Evolutionary conservation across 2,888 invertebrate species (phyloP).

Genomic region (Perithous albicinctus): DNA sequence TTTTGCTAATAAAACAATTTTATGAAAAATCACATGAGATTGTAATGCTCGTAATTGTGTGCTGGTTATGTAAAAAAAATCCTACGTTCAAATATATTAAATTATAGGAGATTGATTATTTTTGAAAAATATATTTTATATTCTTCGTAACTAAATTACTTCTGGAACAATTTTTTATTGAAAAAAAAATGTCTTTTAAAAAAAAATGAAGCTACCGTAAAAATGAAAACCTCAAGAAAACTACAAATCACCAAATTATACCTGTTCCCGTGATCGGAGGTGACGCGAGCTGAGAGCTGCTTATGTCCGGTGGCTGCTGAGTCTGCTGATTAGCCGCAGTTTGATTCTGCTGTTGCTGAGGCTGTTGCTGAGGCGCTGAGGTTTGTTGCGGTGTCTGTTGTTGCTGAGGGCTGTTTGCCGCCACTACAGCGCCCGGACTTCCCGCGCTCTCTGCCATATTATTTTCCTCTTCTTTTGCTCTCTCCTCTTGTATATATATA

Average conservation of each 20-base stretch:
- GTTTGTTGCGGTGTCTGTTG: slow-evolving; percentile 75
- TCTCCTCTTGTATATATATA: slow-evolving; percentile 28
- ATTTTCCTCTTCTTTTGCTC: slow-evolving; percentile 66
- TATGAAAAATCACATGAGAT: no score
- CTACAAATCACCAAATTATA: slow-evolving; percentile 70
- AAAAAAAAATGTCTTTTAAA: no score
- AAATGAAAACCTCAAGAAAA: background rate
- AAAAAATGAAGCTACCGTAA: background rate
- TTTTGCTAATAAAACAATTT: no score
- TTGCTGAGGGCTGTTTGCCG: slow-evolving; percentile 80
- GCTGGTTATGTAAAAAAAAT: no score
- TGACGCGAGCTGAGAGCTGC: slow-evolving; percentile 83
- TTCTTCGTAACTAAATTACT: no score
- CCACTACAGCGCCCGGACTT: slow-evolving; percentile 78
- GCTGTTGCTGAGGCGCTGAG: slow-evolving; percentile 72
- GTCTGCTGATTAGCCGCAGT: slow-evolving; percentile 70
- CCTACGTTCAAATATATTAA: no score
- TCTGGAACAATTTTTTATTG: no score
- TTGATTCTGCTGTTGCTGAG: slow-evolving; percentile 74
- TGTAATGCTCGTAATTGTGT: no score
- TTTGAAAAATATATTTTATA: no score
- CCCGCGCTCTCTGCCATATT: slow-evolving; percentile 83
- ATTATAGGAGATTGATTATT: no score
- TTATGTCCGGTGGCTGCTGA: slow-evolving; percentile 83
- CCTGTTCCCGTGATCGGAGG: slow-evolving; percentile 84